Conservation (phyloP, 1,140 invertebrate genomes). For the Trichonephila inaurata region DNA sequence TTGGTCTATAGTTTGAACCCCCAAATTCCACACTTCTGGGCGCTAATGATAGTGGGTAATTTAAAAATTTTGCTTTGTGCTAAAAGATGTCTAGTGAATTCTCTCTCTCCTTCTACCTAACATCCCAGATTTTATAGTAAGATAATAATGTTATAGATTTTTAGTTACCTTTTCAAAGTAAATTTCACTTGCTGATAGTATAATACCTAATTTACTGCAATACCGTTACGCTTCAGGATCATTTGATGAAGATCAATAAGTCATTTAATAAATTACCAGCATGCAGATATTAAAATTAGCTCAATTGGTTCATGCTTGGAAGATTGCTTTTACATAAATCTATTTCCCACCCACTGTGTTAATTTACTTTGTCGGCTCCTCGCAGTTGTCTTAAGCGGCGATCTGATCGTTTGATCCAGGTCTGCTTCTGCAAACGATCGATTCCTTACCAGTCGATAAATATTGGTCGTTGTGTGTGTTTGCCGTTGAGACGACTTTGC, state of each 20-base stretch:
- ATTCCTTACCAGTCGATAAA: slow-evolving; percentile 8
- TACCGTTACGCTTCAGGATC: too few relatives aligned
- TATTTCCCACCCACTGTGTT: neutral
- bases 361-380: neutral
- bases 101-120: too few relatives aligned
- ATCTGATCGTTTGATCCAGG: slow-evolving; percentile 4
- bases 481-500: slow-evolving; percentile 2
- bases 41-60: too few relatives aligned
- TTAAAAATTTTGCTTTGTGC: too few relatives aligned
- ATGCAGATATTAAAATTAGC: neutral
- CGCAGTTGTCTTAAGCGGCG: neutral
- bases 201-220: too few relatives aligned
- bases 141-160: too few relatives aligned
- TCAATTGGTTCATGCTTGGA: neutral
- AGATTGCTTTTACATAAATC: slow-evolving; percentile 1
- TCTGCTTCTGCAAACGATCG: slow-evolving; percentile 25
- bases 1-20: too few relatives aligned
- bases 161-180: too few relatives aligned
- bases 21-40: too few relatives aligned
- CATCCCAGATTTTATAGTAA: too few relatives aligned
- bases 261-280: neutral
- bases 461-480: slow-evolving; percentile 23
- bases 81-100: too few relatives aligned
- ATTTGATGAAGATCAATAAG: neutral
- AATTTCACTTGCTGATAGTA: too few relatives aligned